Conservation (phyloP, 2,113 vertebrate genomes). For the Xiphias gladius region DNA sequence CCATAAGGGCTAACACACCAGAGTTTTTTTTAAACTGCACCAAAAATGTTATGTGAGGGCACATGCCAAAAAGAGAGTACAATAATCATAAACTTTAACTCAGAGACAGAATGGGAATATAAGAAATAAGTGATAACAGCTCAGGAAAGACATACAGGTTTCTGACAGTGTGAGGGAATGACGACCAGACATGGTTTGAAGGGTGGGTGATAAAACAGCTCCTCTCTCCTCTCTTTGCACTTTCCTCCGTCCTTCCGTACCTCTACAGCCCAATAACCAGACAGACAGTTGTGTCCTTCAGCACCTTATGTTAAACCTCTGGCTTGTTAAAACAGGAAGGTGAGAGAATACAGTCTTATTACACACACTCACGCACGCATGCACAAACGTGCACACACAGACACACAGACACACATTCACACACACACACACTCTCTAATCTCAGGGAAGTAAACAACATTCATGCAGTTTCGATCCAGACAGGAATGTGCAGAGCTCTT, state of each 20-base stretch:
- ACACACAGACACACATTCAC: not conserved
- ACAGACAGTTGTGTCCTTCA: constrained; percentile 4
- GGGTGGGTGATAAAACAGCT: constrained; percentile 9
- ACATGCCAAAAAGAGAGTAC: not conserved
- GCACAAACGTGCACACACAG: not conserved
- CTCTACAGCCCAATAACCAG: constrained; percentile 9
- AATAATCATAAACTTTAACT: not conserved
- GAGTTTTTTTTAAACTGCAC: too few relatives aligned
- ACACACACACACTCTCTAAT: not conserved
- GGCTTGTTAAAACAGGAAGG: constrained; percentile 8
- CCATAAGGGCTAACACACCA: not conserved
- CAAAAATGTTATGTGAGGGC: too few relatives aligned
- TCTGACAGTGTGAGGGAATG: not conserved
- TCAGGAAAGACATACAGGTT: not conserved
- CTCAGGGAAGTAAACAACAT: not conserved
- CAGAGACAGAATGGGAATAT: not conserved
- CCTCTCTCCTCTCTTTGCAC: not conserved
- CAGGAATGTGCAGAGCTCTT: not conserved
- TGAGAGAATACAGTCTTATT: constrained; percentile 1
- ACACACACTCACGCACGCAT: too few relatives aligned
- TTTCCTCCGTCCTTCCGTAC: not conserved
- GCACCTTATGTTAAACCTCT: constrained; percentile 11
- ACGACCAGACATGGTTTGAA: not conserved
- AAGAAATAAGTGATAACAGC: not conserved
- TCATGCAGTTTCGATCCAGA: not conserved